Conservation (phyloP, 2,113 vertebrate genomes). For the Onychorhynchus coronatus region DNA sequence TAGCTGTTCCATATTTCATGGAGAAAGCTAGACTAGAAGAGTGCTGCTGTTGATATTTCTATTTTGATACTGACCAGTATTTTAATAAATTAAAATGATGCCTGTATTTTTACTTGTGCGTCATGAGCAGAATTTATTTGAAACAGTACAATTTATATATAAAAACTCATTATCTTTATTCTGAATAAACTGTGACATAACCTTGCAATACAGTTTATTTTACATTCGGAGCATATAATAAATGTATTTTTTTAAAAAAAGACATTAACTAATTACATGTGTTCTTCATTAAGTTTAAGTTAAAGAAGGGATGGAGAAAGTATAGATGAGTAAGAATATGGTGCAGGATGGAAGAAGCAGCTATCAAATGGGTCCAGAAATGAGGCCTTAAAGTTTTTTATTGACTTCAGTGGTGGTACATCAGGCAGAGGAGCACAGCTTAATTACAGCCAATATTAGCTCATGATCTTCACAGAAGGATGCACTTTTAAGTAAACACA, state of each 20-base stretch:
- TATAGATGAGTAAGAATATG: background rate
- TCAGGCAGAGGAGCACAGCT: background rate
- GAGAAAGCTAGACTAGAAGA: conserved; percentile 39
- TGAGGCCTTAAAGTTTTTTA: background rate
- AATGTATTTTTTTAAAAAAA: background rate
- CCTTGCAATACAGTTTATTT: background rate
- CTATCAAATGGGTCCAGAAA: background rate
- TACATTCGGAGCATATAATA: background rate
- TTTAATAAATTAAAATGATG: background rate
- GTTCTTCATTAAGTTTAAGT: background rate
- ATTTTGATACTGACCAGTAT: conserved; percentile 55
- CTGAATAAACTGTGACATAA: background rate
- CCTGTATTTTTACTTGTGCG: conserved; percentile 14
- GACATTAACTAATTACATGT: background rate
- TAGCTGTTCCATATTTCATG: conserved; percentile 71
- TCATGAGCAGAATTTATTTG: background rate
- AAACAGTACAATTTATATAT: background rate
- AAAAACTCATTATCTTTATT: conserved; percentile 2
- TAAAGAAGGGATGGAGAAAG: background rate
- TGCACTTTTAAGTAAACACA: conserved; percentile 28
- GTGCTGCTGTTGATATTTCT: conserved; percentile 68
- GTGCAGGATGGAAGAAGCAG: background rate
- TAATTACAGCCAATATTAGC: conserved; percentile 28
- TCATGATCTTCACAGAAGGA: conserved; percentile 12
- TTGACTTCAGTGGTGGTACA: background rate